A percentile compares a stretch with the other conserved stretches of the same genome.
Evolutionary conservation across 2,113 vertebrate genomes (phyloP).

Genomic region (Pterocles orientalis): DNA sequence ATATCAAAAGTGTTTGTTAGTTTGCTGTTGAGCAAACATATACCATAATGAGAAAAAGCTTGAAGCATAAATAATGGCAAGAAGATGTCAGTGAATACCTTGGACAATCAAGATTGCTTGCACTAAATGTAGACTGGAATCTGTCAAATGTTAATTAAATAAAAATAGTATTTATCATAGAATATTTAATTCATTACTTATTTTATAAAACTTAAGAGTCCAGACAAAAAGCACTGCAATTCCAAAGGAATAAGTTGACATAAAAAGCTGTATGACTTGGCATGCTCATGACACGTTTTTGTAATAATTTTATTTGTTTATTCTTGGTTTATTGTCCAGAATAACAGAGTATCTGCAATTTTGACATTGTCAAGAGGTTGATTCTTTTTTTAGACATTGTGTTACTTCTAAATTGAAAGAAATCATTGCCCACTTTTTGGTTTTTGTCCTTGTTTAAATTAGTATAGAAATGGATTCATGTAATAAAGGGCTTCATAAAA

Average conservation of each 20-base stretch:
- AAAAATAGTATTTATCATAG: not conserved
- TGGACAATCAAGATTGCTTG: not conserved
- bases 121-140: not conserved
- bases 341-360: not conserved
- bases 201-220: not conserved
- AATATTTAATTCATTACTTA: not conserved
- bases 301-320: not conserved
- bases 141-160: not conserved
- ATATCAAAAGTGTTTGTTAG: not conserved
- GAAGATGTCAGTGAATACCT: not conserved
- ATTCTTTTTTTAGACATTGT: not conserved
- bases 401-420: not conserved
- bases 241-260: not conserved
- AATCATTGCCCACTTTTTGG: not conserved
- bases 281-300: not conserved
- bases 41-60: not conserved
- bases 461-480: not conserved
- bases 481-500: not conserved
- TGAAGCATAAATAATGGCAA: not conserved
- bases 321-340: not conserved
- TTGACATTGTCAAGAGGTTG: not conserved
- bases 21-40: not conserved
- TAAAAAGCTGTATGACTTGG: not conserved
- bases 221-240: not conserved
- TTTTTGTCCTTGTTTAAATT: not conserved